Conservation (phyloP, 2,888 invertebrate species). For the Luperina testacea region DNA sequence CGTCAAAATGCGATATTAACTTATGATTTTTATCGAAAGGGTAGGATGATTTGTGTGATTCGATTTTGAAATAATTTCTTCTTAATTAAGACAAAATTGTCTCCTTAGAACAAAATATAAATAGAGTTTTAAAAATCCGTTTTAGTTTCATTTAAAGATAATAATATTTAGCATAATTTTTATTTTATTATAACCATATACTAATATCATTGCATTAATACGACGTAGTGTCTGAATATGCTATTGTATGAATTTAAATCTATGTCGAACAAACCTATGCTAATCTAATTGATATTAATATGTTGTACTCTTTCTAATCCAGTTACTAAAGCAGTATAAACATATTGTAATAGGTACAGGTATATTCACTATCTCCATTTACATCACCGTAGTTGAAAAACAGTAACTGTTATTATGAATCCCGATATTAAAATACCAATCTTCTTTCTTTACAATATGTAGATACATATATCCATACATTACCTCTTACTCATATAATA, state of each 20-base stretch:
- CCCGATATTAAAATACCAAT: conserved; percentile 6
- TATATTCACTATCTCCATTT: neutral
- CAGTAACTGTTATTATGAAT: neutral
- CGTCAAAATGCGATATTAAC: conserved; percentile 48
- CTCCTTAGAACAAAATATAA: neutral
- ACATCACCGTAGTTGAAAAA: neutral
- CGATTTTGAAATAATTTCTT: conserved; percentile 20
- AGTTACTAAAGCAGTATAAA: neutral
- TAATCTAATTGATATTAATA: neutral
- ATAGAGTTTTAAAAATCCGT: neutral
- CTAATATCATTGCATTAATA: neutral
- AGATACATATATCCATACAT: conserved; percentile 20
- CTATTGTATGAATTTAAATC: neutral
- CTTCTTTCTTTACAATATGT: conserved; percentile 5
- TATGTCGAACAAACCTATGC: neutral
- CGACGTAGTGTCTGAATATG: neutral
- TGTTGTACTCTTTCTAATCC: neutral
- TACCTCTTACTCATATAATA: conserved; percentile 33
- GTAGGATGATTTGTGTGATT: conserved; percentile 1
- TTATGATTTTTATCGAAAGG: conserved; percentile 36
- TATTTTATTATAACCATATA: neutral
- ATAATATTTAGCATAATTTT: neutral
- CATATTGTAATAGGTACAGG: neutral
- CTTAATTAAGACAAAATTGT: neutral
- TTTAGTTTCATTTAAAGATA: neutral